These are phyloP conservation scores for Percopsis transmontana DNA, from an alignment of 2,113 vertebrate genomes.

Conservation along the genomic window DNA sequence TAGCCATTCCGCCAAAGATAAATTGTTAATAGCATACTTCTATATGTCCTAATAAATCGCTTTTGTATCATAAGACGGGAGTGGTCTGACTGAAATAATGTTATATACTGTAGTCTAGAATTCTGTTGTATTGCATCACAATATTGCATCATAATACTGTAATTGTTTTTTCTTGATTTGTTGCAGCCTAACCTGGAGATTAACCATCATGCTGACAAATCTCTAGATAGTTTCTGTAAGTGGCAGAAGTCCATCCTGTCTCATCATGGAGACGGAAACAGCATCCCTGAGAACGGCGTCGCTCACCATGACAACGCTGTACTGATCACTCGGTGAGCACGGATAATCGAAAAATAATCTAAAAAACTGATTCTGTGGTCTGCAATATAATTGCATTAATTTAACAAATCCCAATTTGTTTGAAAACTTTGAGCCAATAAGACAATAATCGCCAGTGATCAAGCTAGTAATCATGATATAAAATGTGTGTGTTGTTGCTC, in stretches of 20 bases:
- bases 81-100: no score
- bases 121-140: background rate
- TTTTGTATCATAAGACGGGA: no score
- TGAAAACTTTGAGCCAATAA: no score
- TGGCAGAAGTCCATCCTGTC: conserved; percentile 99
- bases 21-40: no score
- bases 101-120: background rate
- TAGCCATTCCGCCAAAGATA: no score
- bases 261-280: conserved; percentile 96
- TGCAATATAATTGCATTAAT: no score
- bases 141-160: background rate
- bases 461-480: no score
- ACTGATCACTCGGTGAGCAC: conserved; percentile 95
- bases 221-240: conserved; percentile 99
- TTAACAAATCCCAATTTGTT: no score
- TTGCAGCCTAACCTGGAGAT: conserved; percentile 98
- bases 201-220: conserved; percentile 99
- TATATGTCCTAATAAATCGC: no score
- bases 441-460: no score
- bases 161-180: conserved; percentile 82
- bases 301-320: conserved; percentile 99
- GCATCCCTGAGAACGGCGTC: conserved; percentile 98
- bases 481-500: no score
- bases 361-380: background rate
- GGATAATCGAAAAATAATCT: background rate